Evolutionary conservation across 2,797 vertebrate species (phyloP), one percentile per base, ranked within the genome.

Genomic region (Moxostoma hubbsi): DNA sequence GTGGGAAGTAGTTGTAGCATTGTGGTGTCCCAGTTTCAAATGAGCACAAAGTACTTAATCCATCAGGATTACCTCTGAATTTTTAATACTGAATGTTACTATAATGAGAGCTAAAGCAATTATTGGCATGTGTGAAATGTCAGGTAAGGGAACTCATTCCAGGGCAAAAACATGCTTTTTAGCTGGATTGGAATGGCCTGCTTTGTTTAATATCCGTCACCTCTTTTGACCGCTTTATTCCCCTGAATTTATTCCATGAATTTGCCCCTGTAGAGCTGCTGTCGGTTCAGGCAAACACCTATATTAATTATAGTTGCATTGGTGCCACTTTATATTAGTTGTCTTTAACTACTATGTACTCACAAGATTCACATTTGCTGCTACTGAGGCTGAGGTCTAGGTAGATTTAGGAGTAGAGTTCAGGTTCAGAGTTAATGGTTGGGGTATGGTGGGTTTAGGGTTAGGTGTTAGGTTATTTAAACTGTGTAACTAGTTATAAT

Each of bases 11-110:
- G 64, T 73, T 79, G 76, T 76, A 75, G 51, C 16, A 46, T 73
- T 75, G 66, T 63, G 16, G 54, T 83, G 85, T 67, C 72, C 84
- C 79, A 82, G 72, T 82, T 85, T 82, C 51, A 53, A 63, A 68
- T 58, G 49, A 82, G 63, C 61, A 43, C 55, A 80, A 51, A 65
- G 12, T 53, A 58, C 24, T 68, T 75, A 72, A 80, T 74, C 58
- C 74, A 58, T 46, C 61, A 15, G 66, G 73, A 85, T 85, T 80
- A 83, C 66, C 24, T 58, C 67, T 8, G 16, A 64, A 51, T 80
- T 58, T 68, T 80, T 62, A 36, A 81, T 50, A 63, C 67, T 47
- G 53, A 76, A 68, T 66, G 49, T 84, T 82, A 79, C 49, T 68
- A 59, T 72, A 80, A 77, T 54, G 47, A 71, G 54, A 49, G 55